Percentiles rank a stretch among this genome's conserved stretches.
These are phyloP conservation scores for Osmoderma eremita DNA, from an alignment of 2,888 invertebrate species.

Conservation along the genomic window DNA sequence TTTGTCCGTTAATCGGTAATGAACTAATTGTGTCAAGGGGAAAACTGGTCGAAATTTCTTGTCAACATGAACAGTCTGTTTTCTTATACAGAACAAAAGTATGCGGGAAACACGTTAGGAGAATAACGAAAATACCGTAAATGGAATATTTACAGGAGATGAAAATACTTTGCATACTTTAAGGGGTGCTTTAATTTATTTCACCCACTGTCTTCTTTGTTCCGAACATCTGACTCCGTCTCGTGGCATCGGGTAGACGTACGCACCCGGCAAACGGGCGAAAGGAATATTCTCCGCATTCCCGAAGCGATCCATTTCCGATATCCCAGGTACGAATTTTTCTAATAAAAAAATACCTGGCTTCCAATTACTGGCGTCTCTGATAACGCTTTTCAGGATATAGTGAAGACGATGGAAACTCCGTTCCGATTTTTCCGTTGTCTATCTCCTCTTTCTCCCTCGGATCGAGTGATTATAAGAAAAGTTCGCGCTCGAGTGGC, in stretches of 20 bases:
- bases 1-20: too few species aligned
- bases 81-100: too few species aligned
- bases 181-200: slow-evolving; percentile 32
- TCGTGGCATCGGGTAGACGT: neutral
- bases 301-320: slow-evolving; percentile 22
- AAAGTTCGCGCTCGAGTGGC: slow-evolving; percentile 13
- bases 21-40: too few species aligned
- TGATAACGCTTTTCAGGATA: neutral
- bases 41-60: too few species aligned
- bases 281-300: slow-evolving; percentile 27
- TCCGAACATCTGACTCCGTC: slow-evolving; percentile 12
- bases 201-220: slow-evolving; percentile 25
- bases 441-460: neutral
- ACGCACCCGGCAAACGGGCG: neutral
- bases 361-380: slow-evolving; percentile 25
- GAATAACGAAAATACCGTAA: neutral
- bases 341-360: slow-evolving; percentile 37
- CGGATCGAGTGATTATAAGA: slow-evolving; percentile 22
- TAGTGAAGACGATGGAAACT: too few species aligned
- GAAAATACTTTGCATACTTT: slow-evolving; percentile 37
- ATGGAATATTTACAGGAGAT: slow-evolving; percentile 14
- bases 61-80: neutral
- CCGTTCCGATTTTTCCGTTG: too few species aligned
- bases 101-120: neutral
- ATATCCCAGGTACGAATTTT: slow-evolving; percentile 25